A percentile compares a stretch with the other conserved stretches of the same genome.
These are phyloP conservation scores for Oryzias woworae DNA, from an alignment of 2,113 vertebrate genomes.

Conservation along the genomic window DNA sequence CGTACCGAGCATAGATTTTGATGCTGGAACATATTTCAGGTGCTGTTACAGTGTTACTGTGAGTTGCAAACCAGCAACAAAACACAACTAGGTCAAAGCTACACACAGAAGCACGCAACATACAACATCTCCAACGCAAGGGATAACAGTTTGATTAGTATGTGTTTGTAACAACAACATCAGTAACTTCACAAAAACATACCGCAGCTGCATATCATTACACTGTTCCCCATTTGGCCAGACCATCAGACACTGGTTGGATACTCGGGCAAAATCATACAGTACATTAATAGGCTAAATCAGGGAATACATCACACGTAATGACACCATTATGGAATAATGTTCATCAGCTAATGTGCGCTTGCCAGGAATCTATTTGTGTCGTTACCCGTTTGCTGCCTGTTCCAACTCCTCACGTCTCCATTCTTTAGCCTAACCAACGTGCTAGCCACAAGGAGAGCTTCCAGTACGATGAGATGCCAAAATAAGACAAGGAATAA, in stretches of 20 bases:
- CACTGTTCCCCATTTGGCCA: slow-evolving; percentile 21
- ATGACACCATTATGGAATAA: slow-evolving; percentile 70
- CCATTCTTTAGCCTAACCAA: slow-evolving; percentile 44
- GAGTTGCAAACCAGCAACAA: slow-evolving; percentile 5
- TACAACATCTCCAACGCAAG: slow-evolving; percentile 3
- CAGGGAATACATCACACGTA: slow-evolving; percentile 65
- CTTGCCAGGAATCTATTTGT: slow-evolving; percentile 59
- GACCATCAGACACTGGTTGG: slow-evolving; percentile 18
- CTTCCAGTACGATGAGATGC: slow-evolving; percentile 56
- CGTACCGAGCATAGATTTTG: slow-evolving; percentile 27
- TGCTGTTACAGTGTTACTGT: slow-evolving; percentile 31
- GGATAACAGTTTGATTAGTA: background rate
- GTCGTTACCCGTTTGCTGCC: slow-evolving; percentile 51
- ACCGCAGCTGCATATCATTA: slow-evolving; percentile 9
- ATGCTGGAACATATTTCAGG: slow-evolving; percentile 20
- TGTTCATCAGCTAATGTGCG: slow-evolving; percentile 66
- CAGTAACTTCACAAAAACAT: background rate
- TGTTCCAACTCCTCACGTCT: slow-evolving; percentile 43
- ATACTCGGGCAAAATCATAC: slow-evolving; percentile 39
- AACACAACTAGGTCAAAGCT: slow-evolving; percentile 19
- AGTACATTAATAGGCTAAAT: slow-evolving; percentile 65
- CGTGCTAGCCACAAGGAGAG: slow-evolving; percentile 51
- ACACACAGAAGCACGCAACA: background rate
- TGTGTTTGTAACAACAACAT: background rate
- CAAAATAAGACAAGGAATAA: slow-evolving; percentile 63